phyloP scores from a whole-genome alignment of 2,113 vertebrate genomes.

The Spheniscus mendiculus region DNA sequence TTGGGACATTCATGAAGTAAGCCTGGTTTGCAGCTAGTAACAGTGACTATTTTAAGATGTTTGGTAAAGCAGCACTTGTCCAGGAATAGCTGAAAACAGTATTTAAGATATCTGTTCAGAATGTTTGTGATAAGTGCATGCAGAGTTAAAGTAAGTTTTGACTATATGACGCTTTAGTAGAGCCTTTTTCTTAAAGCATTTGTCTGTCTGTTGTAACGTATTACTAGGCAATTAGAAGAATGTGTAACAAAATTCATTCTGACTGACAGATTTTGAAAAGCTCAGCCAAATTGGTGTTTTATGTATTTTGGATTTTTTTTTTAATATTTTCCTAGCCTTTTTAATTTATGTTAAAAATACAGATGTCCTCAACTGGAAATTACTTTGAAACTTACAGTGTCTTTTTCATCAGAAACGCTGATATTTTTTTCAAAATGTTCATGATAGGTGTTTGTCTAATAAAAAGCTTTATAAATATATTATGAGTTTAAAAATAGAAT shows the following conservation, averaged over 20 bases:
- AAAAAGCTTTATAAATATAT: background rate
- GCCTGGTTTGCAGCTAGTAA: constrained; percentile 32
- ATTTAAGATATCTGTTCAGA: constrained; percentile 28
- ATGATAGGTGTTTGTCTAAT: background rate
- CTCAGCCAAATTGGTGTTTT: background rate
- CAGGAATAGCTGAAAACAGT: constrained; percentile 42
- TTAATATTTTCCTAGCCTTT: background rate
- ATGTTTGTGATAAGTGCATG: constrained; percentile 38
- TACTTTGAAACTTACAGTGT: background rate
- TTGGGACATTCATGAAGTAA: constrained; percentile 31
- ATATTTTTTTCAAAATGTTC: background rate
- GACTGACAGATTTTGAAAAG: constrained; percentile 15
- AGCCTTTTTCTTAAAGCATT: constrained; percentile 37
- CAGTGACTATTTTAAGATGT: constrained; percentile 59
- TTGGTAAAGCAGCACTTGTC: constrained; percentile 56
- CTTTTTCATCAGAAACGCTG: background rate
- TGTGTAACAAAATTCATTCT: constrained; percentile 49
- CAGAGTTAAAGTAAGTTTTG: constrained; percentile 52
- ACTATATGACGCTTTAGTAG: background rate
- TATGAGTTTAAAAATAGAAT: background rate
- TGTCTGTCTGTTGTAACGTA: constrained; percentile 36
- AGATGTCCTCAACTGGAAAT: background rate
- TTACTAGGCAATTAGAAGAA: constrained; percentile 22
- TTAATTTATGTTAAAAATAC: background rate
- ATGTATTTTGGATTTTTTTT: background rate